phyloP scores from a whole-genome alignment of 1,140 invertebrate genomes.

The Elymnias hypermnestra region DNA sequence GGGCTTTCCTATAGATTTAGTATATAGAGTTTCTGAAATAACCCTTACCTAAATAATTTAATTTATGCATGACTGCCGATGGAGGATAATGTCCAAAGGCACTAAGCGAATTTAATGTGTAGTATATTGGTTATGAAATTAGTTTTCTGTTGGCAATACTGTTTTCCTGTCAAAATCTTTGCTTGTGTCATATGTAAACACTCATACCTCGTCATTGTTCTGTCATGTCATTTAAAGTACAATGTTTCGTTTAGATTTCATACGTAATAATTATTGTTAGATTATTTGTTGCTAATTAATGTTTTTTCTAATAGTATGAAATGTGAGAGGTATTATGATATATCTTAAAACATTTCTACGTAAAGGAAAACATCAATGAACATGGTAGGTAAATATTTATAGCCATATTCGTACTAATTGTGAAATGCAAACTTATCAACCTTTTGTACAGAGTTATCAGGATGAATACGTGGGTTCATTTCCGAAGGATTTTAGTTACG shows the following conservation, averaged over 20 bases:
- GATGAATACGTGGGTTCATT: slow-evolving; percentile 90
- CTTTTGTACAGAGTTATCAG: slow-evolving; percentile 78
- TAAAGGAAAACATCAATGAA: slow-evolving; percentile 8
- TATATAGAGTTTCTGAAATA: no score
- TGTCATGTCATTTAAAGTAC: no score
- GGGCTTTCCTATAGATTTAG: no score
- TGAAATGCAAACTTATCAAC: slow-evolving; percentile 14
- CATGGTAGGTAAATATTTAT: slow-evolving; percentile 11
- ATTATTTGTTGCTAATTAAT: slow-evolving; percentile 8
- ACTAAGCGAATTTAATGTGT: no score
- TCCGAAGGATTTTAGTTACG: slow-evolving; percentile 95
- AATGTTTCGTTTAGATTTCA: slow-evolving; percentile 18
- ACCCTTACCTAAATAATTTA: no score
- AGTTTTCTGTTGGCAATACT: no score
- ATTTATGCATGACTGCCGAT: no score
- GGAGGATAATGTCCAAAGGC: no score
- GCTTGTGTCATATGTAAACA: no score
- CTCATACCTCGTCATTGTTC: no score
- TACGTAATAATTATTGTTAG: slow-evolving; percentile 8
- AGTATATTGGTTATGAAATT: no score
- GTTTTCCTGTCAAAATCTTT: no score
- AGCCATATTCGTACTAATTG: not conserved
- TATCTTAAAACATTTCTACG: slow-evolving; percentile 5
- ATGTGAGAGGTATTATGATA: slow-evolving; percentile 10
- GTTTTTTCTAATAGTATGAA: slow-evolving; percentile 4